phyloP scores from a whole-genome alignment of 2,888 invertebrate species.

The Scrobipalpa costella region DNA sequence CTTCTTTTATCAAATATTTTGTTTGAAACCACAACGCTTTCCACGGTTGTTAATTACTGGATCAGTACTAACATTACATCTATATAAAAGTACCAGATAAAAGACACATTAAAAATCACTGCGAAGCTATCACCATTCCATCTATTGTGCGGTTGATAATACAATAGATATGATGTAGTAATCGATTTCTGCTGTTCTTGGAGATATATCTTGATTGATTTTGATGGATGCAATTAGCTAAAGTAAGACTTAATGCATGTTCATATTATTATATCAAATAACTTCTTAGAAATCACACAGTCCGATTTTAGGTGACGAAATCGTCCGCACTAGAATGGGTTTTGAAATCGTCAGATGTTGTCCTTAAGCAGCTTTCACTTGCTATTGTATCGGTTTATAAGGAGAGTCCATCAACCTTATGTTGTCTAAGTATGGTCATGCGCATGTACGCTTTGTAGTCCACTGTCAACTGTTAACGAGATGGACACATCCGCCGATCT shows the following conservation, averaged over 20 bases:
- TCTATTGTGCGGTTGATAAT: constrained; percentile 12
- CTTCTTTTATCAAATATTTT: constrained; percentile 40
- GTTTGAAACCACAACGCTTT: constrained; percentile 47
- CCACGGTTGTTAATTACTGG: constrained; percentile 33
- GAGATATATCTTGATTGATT: constrained; percentile 14
- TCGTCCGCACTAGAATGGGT: not conserved
- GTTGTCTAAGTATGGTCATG: constrained; percentile 19
- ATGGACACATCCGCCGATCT: constrained; percentile 53
- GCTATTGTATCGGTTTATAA: constrained; percentile 9
- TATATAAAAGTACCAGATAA: constrained; percentile 14
- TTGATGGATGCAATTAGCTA: constrained; percentile 13
- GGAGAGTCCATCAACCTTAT: constrained; percentile 15
- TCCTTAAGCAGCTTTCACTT: constrained; percentile 15
- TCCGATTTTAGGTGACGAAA: not conserved
- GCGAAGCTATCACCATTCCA: constrained; percentile 5
- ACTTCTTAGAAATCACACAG: not conserved
- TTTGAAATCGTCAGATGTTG: constrained; percentile 7
- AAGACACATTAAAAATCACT: not conserved
- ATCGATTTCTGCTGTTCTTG: constrained; percentile 20
- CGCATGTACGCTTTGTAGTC: not conserved
- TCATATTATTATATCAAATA: not conserved
- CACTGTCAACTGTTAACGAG: constrained; percentile 43
- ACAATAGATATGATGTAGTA: constrained; percentile 15
- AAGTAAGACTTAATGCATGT: not conserved
- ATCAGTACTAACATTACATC: constrained; percentile 3